Conservation (phyloP, 2,113 vertebrate genomes). For the Sander vitreus region DNA sequence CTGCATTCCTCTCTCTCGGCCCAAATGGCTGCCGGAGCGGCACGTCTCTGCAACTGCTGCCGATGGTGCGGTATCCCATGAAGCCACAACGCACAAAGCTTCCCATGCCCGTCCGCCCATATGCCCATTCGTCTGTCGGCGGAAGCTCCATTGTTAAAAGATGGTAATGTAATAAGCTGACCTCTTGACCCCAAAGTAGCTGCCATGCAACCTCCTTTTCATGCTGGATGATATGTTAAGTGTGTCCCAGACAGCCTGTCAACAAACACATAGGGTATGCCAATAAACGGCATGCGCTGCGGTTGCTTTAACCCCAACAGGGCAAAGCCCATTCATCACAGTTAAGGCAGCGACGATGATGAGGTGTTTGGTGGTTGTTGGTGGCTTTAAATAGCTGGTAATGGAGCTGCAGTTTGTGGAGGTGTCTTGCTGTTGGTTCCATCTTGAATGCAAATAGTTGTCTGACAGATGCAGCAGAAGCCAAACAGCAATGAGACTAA, state of each 20-base stretch:
- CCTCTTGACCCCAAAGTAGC: slow-evolving; percentile 77
- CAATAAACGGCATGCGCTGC: slow-evolving; percentile 70
- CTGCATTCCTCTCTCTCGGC: slow-evolving; percentile 61
- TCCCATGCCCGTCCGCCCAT: slow-evolving; percentile 71
- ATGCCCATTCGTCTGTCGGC: slow-evolving; percentile 77
- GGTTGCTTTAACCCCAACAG: slow-evolving; percentile 80
- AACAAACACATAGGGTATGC: slow-evolving; percentile 85
- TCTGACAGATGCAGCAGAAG: slow-evolving; percentile 13
- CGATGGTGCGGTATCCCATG: slow-evolving; percentile 55
- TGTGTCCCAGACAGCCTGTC: slow-evolving; percentile 90
- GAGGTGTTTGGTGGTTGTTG: slow-evolving; percentile 79
- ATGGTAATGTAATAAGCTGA: slow-evolving; percentile 85
- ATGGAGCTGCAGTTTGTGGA: slow-evolving; percentile 51
- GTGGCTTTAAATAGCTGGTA: slow-evolving; percentile 65
- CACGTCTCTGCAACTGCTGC: slow-evolving; percentile 53
- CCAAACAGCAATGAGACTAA: background rate
- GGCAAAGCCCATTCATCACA: slow-evolving; percentile 81
- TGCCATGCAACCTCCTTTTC: slow-evolving; percentile 76
- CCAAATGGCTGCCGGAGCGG: slow-evolving; percentile 54
- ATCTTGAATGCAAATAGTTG: slow-evolving; percentile 25
- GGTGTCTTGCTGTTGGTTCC: slow-evolving; percentile 32
- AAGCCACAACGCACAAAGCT: slow-evolving; percentile 75
- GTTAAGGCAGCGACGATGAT: slow-evolving; percentile 72
- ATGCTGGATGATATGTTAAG: slow-evolving; percentile 85
- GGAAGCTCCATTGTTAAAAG: slow-evolving; percentile 83